phyloP scores from a whole-genome alignment of 2,113 vertebrate genomes.

The Numenius arquata region DNA sequence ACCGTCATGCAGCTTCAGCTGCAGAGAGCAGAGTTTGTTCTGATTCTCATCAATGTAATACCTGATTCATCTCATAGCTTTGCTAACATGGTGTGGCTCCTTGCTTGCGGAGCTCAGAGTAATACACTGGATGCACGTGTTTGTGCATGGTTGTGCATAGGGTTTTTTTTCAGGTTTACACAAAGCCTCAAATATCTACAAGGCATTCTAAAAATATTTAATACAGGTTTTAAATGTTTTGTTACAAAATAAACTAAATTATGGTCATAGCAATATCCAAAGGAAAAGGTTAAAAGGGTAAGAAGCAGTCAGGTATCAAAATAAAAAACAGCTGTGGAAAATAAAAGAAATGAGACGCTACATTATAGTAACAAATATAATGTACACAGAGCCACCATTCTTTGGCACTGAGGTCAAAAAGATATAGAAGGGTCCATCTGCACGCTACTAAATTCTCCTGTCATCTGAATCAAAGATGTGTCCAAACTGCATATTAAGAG shows the following conservation, averaged over 20 bases:
- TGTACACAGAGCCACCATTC: accelerated
- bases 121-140: not conserved
- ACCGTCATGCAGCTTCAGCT: not conserved
- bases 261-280: not conserved
- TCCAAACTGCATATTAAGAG: not conserved
- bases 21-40: not conserved
- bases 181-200: not conserved
- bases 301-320: not conserved
- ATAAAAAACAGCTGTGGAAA: not conserved
- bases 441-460: not conserved
- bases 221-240: not conserved
- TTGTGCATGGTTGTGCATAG: not conserved
- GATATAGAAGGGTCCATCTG: not conserved
- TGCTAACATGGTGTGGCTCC: not conserved
- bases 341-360: not conserved
- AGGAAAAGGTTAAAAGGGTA: not conserved
- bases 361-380: not conserved
- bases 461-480: not conserved
- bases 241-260: not conserved
- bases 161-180: not conserved
- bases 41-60: not conserved
- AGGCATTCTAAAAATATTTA: not conserved
- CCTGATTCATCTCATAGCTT: not conserved
- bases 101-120: not conserved
- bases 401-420: not conserved